Evolutionary conservation across 2,113 vertebrate genomes (phyloP).

Genomic region (Gallinago media): DNA sequence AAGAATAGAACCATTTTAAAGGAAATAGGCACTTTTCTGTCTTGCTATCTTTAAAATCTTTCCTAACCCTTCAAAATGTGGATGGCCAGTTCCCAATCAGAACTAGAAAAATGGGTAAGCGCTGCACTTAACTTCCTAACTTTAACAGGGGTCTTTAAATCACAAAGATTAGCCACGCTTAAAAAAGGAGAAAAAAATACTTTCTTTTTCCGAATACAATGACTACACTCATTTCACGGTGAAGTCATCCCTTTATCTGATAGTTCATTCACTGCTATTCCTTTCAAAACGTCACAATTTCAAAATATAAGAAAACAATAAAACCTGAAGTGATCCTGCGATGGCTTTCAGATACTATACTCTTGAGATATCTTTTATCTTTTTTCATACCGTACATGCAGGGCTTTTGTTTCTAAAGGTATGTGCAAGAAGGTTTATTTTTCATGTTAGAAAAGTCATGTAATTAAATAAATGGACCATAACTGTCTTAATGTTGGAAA

Average conservation of each 20-base stretch:
- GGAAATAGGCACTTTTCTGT: slow-evolving; percentile 49
- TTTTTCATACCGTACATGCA: background rate
- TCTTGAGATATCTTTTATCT: slow-evolving; percentile 9
- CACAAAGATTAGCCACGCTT: background rate
- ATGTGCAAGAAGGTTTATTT: background rate
- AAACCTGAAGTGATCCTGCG: background rate
- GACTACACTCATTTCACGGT: slow-evolving; percentile 31
- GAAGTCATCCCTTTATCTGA: slow-evolving; percentile 56
- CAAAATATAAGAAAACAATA: slow-evolving; percentile 42
- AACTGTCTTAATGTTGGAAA: background rate
- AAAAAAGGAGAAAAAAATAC: background rate
- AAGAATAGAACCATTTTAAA: slow-evolving; percentile 58
- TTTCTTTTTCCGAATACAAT: slow-evolving; percentile 5
- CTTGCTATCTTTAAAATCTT: slow-evolving; percentile 31
- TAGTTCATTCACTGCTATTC: slow-evolving; percentile 52
- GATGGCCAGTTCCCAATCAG: slow-evolving; percentile 6
- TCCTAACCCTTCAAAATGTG: slow-evolving; percentile 24
- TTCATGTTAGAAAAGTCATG: background rate
- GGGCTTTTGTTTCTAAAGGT: background rate
- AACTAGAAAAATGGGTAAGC: slow-evolving; percentile 8
- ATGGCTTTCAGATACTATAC: slow-evolving; percentile 15
- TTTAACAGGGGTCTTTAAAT: slow-evolving; percentile 40
- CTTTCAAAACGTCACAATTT: slow-evolving; percentile 58
- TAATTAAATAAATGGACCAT: background rate
- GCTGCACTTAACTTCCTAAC: slow-evolving; percentile 14